Evolutionary conservation across 2,113 vertebrate species (phyloP).

Genomic region (Rafetus swinhoei): DNA sequence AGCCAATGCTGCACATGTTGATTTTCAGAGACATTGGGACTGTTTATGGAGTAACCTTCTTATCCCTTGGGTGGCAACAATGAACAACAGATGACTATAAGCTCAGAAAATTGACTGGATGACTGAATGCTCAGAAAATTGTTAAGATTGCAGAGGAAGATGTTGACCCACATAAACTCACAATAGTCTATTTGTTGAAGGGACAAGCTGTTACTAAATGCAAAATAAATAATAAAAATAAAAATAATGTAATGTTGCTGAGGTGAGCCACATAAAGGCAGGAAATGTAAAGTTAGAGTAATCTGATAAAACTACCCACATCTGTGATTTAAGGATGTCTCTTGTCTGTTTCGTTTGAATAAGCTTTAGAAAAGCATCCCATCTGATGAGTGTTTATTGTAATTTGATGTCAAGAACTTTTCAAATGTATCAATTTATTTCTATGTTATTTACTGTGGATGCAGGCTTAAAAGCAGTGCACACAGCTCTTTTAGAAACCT

Average conservation of each 20-base stretch:
- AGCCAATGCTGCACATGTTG: neutral
- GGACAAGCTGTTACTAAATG: neutral
- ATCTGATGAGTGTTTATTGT: neutral
- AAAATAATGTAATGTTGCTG: neutral
- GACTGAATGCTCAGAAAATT: neutral
- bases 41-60: neutral
- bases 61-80: neutral
- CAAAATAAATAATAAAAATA: neutral
- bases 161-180: neutral
- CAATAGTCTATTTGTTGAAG: neutral
- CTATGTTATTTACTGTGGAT: neutral
- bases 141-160: neutral
- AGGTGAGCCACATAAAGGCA: neutral
- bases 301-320: neutral
- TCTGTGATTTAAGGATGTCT: neutral
- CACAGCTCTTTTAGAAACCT: neutral
- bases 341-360: neutral
- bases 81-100: neutral
- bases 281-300: neutral
- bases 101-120: neutral
- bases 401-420: neutral
- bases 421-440: neutral
- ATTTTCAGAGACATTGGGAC: neutral
- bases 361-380: neutral
- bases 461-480: neutral